A percentile compares a stretch with the other conserved stretches of the same genome.
Conservation (phyloP, 2,797 vertebrate genomes). For the Enteromius anoplus region DNA sequence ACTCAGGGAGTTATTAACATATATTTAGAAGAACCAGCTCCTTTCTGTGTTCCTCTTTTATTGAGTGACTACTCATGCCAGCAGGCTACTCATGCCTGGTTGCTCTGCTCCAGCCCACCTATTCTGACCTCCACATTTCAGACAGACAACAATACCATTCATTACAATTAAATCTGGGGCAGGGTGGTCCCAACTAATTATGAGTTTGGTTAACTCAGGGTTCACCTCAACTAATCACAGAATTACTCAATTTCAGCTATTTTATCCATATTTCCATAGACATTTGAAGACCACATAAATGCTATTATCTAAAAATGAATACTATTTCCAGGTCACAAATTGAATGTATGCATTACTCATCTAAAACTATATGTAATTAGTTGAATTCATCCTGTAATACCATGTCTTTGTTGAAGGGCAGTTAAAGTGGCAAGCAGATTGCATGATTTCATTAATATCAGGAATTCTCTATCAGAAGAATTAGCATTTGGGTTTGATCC, state of each 20-base stretch:
- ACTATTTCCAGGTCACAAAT: not conserved
- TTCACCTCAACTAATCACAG: not conserved
- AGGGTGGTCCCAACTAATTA: slow-evolving; percentile 2
- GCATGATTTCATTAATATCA: not conserved
- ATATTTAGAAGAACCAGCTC: slow-evolving; percentile 17
- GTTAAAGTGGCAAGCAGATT: not conserved
- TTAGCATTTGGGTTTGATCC: not conserved
- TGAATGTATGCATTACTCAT: not conserved
- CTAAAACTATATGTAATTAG: not conserved
- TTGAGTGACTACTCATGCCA: slow-evolving; percentile 6
- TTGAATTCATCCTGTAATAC: not conserved
- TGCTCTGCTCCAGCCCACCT: slow-evolving; percentile 4
- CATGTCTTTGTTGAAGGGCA: not conserved
- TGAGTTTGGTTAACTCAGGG: not conserved
- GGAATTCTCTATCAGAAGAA: not conserved
- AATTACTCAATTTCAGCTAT: not conserved
- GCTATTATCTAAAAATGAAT: not conserved
- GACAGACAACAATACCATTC: slow-evolving; percentile 16
- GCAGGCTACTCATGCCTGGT: slow-evolving; percentile 18
- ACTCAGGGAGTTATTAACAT: slow-evolving; percentile 23
- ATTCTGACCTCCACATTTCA: slow-evolving; percentile 17
- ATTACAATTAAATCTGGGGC: slow-evolving; percentile 8
- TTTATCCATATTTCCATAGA: not conserved
- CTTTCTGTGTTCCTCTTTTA: slow-evolving; percentile 10
- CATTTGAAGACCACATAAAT: not conserved